These are phyloP conservation scores for Microcebus jonahi DNA, from an alignment of 2,113 vertebrate genomes.

Conservation along the genomic window DNA sequence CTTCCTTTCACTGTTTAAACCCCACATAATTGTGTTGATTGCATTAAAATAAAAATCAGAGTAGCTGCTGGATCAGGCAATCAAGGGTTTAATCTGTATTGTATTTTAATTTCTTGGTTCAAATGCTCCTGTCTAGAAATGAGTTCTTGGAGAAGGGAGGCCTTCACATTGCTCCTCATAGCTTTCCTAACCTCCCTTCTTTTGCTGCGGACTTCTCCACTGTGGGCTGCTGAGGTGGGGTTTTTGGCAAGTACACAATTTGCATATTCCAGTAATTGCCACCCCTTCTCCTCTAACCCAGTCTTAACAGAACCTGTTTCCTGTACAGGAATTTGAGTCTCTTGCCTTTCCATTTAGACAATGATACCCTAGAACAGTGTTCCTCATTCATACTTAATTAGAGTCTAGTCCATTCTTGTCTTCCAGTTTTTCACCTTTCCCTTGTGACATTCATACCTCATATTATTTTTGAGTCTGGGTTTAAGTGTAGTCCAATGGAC, in stretches of 20 bases:
- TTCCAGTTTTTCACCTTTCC: slow-evolving; percentile 25
- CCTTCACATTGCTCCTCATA: not conserved
- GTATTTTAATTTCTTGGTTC: slow-evolving; percentile 72
- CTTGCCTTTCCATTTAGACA: slow-evolving; percentile 2
- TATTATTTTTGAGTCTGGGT: slow-evolving; percentile 53
- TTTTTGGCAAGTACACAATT: not conserved
- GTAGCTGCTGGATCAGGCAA: slow-evolving; percentile 72
- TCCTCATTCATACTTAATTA: slow-evolving; percentile 15
- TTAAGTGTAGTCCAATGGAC: slow-evolving; percentile 57
- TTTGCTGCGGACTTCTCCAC: not conserved
- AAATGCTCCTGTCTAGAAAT: slow-evolving; percentile 38
- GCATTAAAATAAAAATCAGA: slow-evolving; percentile 82
- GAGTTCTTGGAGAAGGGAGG: not conserved
- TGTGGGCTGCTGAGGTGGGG: not conserved
- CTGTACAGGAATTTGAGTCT: slow-evolving; percentile 26
- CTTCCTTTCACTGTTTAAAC: slow-evolving; percentile 77
- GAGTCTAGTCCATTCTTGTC: slow-evolving; percentile 54
- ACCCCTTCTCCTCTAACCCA: not conserved
- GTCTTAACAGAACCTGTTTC: not conserved
- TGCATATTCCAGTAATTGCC: not conserved
- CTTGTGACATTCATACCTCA: not conserved
- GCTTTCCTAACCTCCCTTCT: not conserved
- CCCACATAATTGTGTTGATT: slow-evolving; percentile 80
- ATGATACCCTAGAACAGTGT: not conserved
- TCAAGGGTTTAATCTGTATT: slow-evolving; percentile 73